Percentiles rank a stretch among this genome's conserved stretches.
Conservation (phyloP, 2,113 vertebrate genomes). For the Dascyllus trimaculatus region DNA sequence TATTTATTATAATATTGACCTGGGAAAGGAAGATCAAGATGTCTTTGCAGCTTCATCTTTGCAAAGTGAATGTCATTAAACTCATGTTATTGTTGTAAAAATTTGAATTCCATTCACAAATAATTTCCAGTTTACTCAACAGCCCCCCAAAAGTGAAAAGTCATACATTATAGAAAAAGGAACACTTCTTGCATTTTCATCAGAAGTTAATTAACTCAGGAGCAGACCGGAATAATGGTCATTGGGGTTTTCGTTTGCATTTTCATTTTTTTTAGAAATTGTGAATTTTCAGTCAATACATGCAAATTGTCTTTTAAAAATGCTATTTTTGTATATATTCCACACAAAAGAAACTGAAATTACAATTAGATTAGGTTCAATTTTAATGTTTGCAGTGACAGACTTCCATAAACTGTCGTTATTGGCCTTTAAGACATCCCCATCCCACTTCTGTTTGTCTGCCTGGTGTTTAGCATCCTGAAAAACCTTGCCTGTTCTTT, state of each 20-base stretch:
- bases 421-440: not conserved
- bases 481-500: not conserved
- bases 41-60: not conserved
- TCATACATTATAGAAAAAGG: no score
- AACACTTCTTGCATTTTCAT: not conserved
- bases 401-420: not conserved
- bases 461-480: not conserved
- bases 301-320: constrained; percentile 2
- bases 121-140: not conserved
- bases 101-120: not conserved
- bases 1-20: not conserved
- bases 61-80: not conserved
- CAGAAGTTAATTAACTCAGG: not conserved
- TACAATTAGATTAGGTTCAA: no score
- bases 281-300: not conserved
- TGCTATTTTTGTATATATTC: not conserved
- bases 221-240: not conserved
- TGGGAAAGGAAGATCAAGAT: not conserved
- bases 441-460: not conserved
- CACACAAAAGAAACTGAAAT: not conserved
- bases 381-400: not conserved
- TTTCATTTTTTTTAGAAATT: not conserved
- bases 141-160: no score
- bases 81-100: not conserved
- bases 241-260: not conserved